phyloP scores from a whole-genome alignment of 2,797 vertebrate species.

The Brotula barbata region DNA sequence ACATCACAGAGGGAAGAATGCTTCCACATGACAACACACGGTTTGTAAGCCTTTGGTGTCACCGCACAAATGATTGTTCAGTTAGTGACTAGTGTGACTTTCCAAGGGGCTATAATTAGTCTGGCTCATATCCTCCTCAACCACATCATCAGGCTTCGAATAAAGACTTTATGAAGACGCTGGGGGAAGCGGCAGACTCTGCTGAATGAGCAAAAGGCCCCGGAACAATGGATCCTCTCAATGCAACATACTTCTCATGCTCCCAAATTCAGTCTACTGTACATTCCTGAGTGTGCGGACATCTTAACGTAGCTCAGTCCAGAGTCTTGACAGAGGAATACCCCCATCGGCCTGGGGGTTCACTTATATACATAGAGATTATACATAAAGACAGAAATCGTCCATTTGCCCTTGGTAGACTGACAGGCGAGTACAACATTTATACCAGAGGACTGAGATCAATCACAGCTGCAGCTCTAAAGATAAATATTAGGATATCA shows the following conservation, averaged over 20 bases:
- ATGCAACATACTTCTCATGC: slow-evolving; percentile 14
- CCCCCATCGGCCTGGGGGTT: too few species aligned
- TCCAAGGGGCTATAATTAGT: slow-evolving; percentile 43
- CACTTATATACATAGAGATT: neutral
- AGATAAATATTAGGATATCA: too few species aligned
- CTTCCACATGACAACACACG: slow-evolving; percentile 13
- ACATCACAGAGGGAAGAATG: neutral
- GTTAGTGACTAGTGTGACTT: slow-evolving; percentile 33
- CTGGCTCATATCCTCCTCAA: slow-evolving; percentile 61
- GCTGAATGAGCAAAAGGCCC: slow-evolving; percentile 19
- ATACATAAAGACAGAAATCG: neutral
- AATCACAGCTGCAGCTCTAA: too few species aligned
- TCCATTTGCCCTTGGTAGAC: too few species aligned
- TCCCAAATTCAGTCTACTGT: slow-evolving; percentile 12
- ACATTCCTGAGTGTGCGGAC: slow-evolving; percentile 32
- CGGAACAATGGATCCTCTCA: slow-evolving; percentile 57
- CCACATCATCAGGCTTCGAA: slow-evolving; percentile 34
- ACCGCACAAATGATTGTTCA: slow-evolving; percentile 34
- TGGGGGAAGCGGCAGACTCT: slow-evolving; percentile 12
- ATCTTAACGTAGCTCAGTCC: neutral
- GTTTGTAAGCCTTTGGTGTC: too few species aligned
- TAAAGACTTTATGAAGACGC: slow-evolving; percentile 38
- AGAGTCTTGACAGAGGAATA: too few species aligned
- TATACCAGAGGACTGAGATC: too few species aligned
- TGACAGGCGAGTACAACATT: too few species aligned